phyloP scores from a whole-genome alignment of 2,113 vertebrate species.

The Odontophorus gujanensis region DNA sequence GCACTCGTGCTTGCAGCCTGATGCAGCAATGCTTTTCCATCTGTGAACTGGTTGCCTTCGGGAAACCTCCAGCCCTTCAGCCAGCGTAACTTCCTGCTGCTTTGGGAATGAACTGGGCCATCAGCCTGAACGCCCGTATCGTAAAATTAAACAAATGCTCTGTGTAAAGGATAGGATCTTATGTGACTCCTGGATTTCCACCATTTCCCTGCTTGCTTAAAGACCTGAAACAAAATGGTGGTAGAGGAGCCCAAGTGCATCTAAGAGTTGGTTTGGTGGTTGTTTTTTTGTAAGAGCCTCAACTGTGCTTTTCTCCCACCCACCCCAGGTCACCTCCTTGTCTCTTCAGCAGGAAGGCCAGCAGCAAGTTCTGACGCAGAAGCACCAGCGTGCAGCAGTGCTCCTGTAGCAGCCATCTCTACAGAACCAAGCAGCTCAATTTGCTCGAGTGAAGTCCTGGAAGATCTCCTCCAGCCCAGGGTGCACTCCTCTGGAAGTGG shows the following conservation, averaged over 20 bases:
- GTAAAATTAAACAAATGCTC: not conserved
- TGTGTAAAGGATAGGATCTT: not conserved
- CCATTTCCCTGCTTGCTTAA: not conserved
- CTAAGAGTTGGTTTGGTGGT: not conserved
- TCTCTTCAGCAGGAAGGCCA: not conserved
- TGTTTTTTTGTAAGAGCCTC: not conserved
- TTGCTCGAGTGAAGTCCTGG: not conserved
- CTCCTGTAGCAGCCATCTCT: not conserved
- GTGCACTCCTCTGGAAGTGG: not conserved
- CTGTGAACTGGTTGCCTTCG: not conserved
- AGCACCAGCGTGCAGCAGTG: not conserved
- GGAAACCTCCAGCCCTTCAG: not conserved
- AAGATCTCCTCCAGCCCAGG: not conserved
- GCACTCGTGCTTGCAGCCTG: rapidly evolving
- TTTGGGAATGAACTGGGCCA: not conserved
- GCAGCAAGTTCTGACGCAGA: not conserved
- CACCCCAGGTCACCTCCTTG: not conserved
- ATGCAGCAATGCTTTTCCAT: not conserved
- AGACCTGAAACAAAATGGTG: not conserved
- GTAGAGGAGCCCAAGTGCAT: not conserved
- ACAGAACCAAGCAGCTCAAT: not conserved
- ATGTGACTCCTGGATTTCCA: not conserved
- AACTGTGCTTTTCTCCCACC: not conserved
- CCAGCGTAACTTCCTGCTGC: not conserved
- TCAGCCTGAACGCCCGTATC: not conserved